Evolutionary conservation across 2,113 vertebrate genomes (phyloP).

Genomic region (Odontophorus gujanensis): DNA sequence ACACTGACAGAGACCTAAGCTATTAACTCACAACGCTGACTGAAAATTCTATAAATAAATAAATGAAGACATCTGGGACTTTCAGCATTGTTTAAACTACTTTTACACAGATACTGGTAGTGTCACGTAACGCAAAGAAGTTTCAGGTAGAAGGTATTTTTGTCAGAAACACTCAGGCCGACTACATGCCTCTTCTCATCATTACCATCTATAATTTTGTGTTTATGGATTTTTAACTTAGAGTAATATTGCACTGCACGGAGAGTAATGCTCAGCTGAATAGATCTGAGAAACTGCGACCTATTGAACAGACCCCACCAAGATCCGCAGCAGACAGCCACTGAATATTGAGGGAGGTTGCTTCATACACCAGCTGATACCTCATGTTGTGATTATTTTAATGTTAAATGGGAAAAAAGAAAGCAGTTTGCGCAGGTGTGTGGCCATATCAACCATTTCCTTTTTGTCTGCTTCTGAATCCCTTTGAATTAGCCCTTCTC

Average conservation of each 20-base stretch:
- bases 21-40: background rate
- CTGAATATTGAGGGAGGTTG: constrained; percentile 17
- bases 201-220: background rate
- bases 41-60: background rate
- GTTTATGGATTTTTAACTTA: background rate
- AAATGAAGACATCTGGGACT: background rate
- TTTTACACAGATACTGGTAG: background rate
- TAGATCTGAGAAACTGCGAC: constrained; percentile 9
- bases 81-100: background rate
- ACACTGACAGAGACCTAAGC: background rate
- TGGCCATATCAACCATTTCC: background rate
- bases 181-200: background rate
- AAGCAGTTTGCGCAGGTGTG: background rate
- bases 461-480: background rate
- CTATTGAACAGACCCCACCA: background rate
- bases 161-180: background rate
- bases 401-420: background rate
- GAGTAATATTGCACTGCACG: background rate
- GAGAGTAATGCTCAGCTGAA: background rate
- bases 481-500: background rate
- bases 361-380: constrained; percentile 5
- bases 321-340: background rate
- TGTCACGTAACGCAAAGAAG: constrained; percentile 15
- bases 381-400: constrained; percentile 12
- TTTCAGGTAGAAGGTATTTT: background rate